Evolutionary conservation across 2,797 vertebrate genomes (phyloP).

Genomic region (Melanotaenia trifasciata): DNA sequence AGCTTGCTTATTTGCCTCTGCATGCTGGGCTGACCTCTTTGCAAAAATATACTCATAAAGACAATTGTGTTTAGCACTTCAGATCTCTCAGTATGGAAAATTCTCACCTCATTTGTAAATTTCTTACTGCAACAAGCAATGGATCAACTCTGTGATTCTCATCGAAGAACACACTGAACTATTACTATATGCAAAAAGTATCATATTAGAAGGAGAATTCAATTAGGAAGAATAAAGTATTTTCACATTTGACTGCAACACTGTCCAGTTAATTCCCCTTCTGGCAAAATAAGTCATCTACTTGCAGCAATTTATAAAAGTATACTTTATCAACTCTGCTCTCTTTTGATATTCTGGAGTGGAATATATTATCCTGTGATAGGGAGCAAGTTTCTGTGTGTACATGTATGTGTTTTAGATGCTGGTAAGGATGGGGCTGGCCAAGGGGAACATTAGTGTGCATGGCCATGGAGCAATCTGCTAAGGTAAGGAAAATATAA

Average conservation of each 20-base stretch:
- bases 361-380: neutral
- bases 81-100: too few relatives aligned
- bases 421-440: constrained; percentile 14
- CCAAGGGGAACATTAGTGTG: constrained; percentile 66
- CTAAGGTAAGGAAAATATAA: constrained; percentile 69
- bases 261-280: constrained; percentile 14
- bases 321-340: constrained; percentile 4
- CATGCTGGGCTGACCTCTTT: too few relatives aligned
- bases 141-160: neutral
- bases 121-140: too few relatives aligned
- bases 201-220: neutral
- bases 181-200: too few relatives aligned
- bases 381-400: neutral
- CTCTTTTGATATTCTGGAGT: constrained; percentile 23
- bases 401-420: constrained; percentile 15
- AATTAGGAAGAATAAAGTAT: neutral
- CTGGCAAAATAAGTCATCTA: constrained; percentile 1
- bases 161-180: neutral
- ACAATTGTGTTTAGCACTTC: too few relatives aligned
- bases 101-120: too few relatives aligned
- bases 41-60: too few relatives aligned
- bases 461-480: constrained; percentile 59
- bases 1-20: too few relatives aligned
- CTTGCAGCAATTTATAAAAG: constrained; percentile 17
- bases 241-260: neutral